These are phyloP conservation scores for Siphamia tubifer DNA, from an alignment of 2,113 vertebrate genomes.

Conservation along the genomic window DNA sequence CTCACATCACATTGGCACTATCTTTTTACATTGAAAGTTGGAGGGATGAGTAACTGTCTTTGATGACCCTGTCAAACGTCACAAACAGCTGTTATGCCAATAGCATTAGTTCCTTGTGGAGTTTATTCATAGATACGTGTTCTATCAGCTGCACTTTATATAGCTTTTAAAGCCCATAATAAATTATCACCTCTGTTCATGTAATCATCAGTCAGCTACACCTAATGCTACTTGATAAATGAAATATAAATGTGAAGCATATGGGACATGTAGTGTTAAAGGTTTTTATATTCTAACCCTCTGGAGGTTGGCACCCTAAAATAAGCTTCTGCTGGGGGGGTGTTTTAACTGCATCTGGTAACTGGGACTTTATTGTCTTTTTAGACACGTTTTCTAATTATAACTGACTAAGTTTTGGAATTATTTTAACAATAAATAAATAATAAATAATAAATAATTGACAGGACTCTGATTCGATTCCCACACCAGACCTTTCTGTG, in stretches of 20 bases:
- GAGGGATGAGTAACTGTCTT: no score
- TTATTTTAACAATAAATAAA: no score
- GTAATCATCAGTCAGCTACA: not conserved
- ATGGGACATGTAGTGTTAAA: not conserved
- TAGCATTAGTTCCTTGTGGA: not conserved
- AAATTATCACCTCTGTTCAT: not conserved
- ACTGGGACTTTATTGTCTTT: no score
- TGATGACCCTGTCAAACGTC: no score
- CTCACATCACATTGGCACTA: no score
- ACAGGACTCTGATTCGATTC: no score
- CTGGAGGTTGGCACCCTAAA: not conserved
- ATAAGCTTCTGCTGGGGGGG: not conserved
- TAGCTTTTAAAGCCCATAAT: not conserved
- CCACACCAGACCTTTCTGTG: no score
- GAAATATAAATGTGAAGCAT: not conserved
- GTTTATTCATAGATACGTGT: not conserved
- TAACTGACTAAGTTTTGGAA: no score
- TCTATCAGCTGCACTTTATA: conserved; percentile 4
- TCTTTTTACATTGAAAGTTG: no score
- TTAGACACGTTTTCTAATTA: no score
- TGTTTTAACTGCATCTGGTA: no score
- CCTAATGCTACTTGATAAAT: not conserved
- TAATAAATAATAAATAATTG: no score
- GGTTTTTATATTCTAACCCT: not conserved
- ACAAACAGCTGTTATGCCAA: not conserved